phyloP scores from a whole-genome alignment of 2,113 vertebrate species.

The Cercopithecus mona region DNA sequence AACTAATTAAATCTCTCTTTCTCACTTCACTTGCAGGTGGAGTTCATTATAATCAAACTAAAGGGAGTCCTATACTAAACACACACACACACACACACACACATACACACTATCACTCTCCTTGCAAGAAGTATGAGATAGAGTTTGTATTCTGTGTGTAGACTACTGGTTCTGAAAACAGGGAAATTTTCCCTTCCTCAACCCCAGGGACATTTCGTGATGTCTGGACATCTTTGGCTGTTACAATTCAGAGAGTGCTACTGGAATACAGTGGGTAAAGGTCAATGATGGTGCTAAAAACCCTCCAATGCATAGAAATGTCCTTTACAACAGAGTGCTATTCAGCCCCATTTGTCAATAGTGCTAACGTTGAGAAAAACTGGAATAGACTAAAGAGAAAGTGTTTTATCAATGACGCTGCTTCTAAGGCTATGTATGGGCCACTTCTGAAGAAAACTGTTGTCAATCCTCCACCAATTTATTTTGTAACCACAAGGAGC shows the following conservation, averaged over 20 bases:
- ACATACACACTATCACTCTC: background rate
- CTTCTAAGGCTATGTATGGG: background rate
- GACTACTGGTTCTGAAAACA: background rate
- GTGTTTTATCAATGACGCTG: background rate
- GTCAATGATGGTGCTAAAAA: background rate
- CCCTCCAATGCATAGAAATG: background rate
- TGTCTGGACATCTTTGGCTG: background rate
- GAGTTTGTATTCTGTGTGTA: background rate
- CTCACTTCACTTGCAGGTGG: slow-evolving; percentile 35
- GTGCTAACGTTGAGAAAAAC: background rate
- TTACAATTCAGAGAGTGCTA: background rate
- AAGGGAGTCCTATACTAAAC: background rate
- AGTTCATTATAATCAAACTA: slow-evolving; percentile 35
- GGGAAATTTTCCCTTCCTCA: background rate
- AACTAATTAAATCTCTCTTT: slow-evolving; percentile 65
- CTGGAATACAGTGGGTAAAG: background rate
- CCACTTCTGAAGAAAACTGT: background rate
- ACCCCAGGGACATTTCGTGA: background rate
- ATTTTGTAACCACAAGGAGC: background rate
- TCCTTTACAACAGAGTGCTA: background rate
- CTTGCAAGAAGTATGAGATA: background rate
- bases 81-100: background rate
- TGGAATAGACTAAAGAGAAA: background rate
- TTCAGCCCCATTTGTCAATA: background rate
- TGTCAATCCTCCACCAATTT: background rate